Evolutionary conservation across 2,888 invertebrate genomes (phyloP), one percentile per base, ranked within the genome.

Genomic region (Lysandra coridon): DNA sequence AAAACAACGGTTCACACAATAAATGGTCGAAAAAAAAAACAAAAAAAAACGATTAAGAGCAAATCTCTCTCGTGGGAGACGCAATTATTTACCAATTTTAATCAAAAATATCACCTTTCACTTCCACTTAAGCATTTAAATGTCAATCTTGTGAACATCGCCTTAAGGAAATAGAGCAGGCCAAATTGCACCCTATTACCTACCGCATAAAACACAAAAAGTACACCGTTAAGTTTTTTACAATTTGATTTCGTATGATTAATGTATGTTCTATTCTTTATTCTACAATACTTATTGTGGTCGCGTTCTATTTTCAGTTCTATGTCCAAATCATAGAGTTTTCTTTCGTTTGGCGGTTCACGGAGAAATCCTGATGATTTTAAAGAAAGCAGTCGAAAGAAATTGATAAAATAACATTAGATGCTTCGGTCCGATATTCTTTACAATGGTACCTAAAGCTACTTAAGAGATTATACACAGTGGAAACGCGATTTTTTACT

Each of bases 1-100:
- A 91, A 87, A 89, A 87, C 87, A 89, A 88, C 88, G 85, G 89
- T 90, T 91, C 87, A 87, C 86, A 85, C 88, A 87, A 87, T 89
- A 89, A 90, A 91, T 88, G 86, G 86, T 86, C 86, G 88, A 69
- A 89, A 87, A 83, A 83, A 89, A 89, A 73, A 79, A 33, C 88
- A 86, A 85, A 86, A 85, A 83, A 83, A 83, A 82, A 85, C 85
- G 85, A 92, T 92, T 92, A 91, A 87, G 83, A 85, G 87, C 88
- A 87, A 84, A 84, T 85, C 85, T 87, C 87, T 90, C 88, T 89
- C 94, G 93, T 93, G 94, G 93, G 94, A 94, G 93, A 93, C 90
- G 90, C 94, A 93, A 94, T 94, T 94, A 94, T 94, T 91, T 92
- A 93, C 91, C 92, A 94, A 94, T 94, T 94, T 94, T 93, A 94